These are phyloP conservation scores for Morone saxatilis DNA, from an alignment of 2,113 vertebrate species.

Conservation along the genomic window DNA sequence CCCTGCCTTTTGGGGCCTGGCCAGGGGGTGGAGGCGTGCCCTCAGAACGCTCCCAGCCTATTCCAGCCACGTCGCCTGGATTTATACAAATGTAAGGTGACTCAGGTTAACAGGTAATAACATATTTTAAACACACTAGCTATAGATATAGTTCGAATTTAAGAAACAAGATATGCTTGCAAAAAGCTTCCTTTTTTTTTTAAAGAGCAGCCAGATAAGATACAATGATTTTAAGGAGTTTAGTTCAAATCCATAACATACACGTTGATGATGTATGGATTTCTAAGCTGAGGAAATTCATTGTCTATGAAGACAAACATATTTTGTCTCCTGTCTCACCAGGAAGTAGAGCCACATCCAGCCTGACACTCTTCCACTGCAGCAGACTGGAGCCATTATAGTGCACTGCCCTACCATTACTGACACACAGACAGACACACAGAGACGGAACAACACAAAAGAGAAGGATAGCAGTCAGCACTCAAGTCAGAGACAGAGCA, in stretches of 20 bases:
- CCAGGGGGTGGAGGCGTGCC: conserved; percentile 96
- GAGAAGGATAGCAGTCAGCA: conserved; percentile 46
- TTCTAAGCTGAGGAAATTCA: conserved; percentile 8
- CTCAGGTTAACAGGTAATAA: not conserved
- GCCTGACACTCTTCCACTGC: conserved; percentile 98
- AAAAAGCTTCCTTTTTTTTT: conserved; percentile 24
- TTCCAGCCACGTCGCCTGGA: conserved; percentile 94
- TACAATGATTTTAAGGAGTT: not conserved
- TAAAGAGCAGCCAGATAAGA: conserved; percentile 46
- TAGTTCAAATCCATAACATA: conserved; percentile 30
- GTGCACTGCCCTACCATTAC: conserved; percentile 97
- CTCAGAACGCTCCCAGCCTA: conserved; percentile 97
- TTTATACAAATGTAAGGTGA: conserved; percentile 4
- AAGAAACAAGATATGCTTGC: conserved; percentile 29
- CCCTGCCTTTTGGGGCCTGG: conserved; percentile 95
- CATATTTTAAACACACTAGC: not conserved
- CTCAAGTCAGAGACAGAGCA: conserved; percentile 45
- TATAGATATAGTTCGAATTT: conserved; percentile 3
- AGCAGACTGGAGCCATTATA: conserved; percentile 98
- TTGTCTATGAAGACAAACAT: not conserved
- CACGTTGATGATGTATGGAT: conserved; percentile 21
- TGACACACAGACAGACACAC: conserved; percentile 66
- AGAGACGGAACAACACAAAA: conserved; percentile 44
- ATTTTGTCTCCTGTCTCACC: conserved; percentile 84
- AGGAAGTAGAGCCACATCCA: conserved; percentile 95